Conservation (phyloP, 2,888 invertebrate genomes). For the Orgyia antiqua region DNA sequence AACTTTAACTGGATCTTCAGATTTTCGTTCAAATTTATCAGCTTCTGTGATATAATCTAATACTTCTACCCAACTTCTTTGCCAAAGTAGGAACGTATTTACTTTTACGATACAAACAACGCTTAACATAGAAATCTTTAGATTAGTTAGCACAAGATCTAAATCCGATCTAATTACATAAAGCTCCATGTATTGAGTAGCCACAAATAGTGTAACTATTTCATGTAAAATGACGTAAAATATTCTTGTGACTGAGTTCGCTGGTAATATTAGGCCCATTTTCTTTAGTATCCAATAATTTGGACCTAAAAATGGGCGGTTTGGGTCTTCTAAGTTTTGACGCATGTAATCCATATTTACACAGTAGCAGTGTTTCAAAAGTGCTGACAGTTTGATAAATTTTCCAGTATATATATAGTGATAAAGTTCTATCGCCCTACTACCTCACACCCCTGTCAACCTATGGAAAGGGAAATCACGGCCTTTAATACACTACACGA, state of each 20-base stretch:
- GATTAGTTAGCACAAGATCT: conserved; percentile 51
- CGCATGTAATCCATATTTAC: conserved; percentile 29
- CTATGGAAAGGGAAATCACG: conserved; percentile 21
- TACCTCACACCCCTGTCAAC: conserved; percentile 14
- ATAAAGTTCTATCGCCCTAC: too few species aligned
- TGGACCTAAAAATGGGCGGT: conserved; percentile 49
- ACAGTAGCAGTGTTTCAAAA: conserved; percentile 8
- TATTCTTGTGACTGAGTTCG: conserved; percentile 29
- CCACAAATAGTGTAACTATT: conserved; percentile 44
- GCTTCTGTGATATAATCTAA: conserved; percentile 51
- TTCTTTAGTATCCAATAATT: conserved; percentile 50
- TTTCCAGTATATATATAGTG: too few species aligned
- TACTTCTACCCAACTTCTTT: conserved; percentile 46
- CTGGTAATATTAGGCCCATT: conserved; percentile 46
- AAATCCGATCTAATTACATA: conserved; percentile 51
- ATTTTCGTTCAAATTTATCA: conserved; percentile 50
- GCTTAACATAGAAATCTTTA: conserved; percentile 62
- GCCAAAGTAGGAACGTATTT: conserved; percentile 51
- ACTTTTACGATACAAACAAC: conserved; percentile 52
- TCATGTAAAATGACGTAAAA: conserved; percentile 41
- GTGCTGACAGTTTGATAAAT: too few species aligned
- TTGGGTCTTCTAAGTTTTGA: conserved; percentile 40
- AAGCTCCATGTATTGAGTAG: conserved; percentile 54
- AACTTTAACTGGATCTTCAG: conserved; percentile 26
- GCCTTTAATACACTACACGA: conserved; percentile 7